Conservation (phyloP, 2,797 vertebrate species). For the Myripristis jacobus region DNA sequence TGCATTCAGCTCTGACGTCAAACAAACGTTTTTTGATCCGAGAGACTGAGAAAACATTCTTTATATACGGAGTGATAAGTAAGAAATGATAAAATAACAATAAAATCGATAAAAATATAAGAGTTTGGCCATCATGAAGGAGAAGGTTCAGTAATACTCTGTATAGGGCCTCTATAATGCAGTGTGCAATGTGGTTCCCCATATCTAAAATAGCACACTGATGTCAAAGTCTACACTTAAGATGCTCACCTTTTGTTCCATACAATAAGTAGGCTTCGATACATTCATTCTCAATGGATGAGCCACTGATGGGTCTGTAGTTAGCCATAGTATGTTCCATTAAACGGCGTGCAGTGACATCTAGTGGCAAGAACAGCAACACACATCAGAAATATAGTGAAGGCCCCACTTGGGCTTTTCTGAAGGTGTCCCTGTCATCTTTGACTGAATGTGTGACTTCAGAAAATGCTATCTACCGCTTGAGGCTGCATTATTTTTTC, state of each 20-base stretch:
- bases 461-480: no score
- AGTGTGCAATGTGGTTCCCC: background rate
- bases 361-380: slow-evolving; percentile 46
- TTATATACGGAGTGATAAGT: background rate
- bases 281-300: no score
- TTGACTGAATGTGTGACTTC: no score
- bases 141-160: no score
- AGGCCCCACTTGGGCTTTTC: background rate
- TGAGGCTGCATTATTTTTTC: no score
- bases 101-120: background rate
- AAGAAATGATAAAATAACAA: fast-evolving
- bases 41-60: slow-evolving; percentile 5
- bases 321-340: background rate
- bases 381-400: background rate
- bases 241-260: background rate
- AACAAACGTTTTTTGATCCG: slow-evolving; percentile 31
- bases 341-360: slow-evolving; percentile 42
- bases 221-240: background rate
- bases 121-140: background rate
- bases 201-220: background rate
- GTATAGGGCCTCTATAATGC: background rate
- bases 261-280: background rate
- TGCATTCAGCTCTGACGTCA: slow-evolving; percentile 76
- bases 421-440: no score
- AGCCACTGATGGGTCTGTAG: no score